Base-by-base conservation (phyloP, 2,888 invertebrate species). In the Gryllus longicercus region DNA sequence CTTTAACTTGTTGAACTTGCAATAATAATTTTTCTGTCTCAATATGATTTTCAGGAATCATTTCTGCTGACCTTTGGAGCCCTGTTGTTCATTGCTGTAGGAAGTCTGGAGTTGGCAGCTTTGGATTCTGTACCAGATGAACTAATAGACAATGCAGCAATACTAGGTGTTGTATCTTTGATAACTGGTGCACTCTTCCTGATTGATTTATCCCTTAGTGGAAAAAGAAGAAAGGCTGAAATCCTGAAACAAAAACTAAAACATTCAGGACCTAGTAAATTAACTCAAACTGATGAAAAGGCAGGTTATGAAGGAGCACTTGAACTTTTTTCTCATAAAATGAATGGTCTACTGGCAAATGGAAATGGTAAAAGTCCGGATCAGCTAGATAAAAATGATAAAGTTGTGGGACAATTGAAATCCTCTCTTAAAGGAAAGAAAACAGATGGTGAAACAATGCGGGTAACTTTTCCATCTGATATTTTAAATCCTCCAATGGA, bases 21-120 rank as follows among this genome's bases (percentile, higher is more conserved):
- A 38, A 38, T 38, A 38, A 38, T 8, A 8, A 5, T 38, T 38
- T 5, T 38, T 38, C 38, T 8, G 38, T 38, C 38, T 38, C 38
- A 38, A 38, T 16, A 18, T 63, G n/a, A 18, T 63, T 10, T 50
- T 75, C 87, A 92, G 85, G 94, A 94, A 86, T 89, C 91, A n/a
- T 89, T 92, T 81, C 87, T 93, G 78, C 89, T 94, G n/a, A 92
- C 92, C 14, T 87, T 93, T 80, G 94, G 94, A 8, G 89, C 93
- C 82, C 87, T 93, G 82, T 89, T 94, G 84, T 94, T 93, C 85
- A 89, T 92, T 76, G 88, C 92, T 79, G 88, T 93, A 84, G 92
- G 93, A 84, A 92, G 92, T 83, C 87, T 94, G 84, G 91, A 92
- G 82, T 88, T 93, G 81, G 92, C 93, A 4, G 91, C 93, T 5